Percentiles rank a stretch among this genome's conserved stretches.
These are phyloP conservation scores for Chloromyia formosa DNA, from an alignment of 2,888 invertebrate species.

Conservation along the genomic window DNA sequence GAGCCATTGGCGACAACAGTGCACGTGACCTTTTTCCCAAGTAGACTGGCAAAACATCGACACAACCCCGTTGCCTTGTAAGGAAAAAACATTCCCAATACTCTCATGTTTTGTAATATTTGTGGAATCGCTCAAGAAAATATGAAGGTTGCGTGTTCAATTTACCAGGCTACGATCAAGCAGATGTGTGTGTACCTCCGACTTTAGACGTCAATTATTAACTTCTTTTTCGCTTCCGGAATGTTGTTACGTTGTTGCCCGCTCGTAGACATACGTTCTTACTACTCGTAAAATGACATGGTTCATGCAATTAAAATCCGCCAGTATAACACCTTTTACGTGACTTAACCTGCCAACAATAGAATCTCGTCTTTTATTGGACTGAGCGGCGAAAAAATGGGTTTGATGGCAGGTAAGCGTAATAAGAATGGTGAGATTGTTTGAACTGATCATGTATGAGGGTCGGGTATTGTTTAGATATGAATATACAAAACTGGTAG, in stretches of 20 bases:
- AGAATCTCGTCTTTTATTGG: neutral
- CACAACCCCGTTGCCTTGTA: neutral
- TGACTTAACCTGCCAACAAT: conserved; percentile 18
- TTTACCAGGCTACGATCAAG: neutral
- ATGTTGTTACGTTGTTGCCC: neutral
- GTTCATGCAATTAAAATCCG: conserved; percentile 9
- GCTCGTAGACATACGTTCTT: neutral
- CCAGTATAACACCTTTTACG: conserved; percentile 27
- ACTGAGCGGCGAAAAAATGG: neutral
- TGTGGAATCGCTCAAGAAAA: neutral
- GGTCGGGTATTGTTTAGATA: neutral
- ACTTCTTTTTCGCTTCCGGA: conserved; percentile 16
- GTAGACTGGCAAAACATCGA: neutral
- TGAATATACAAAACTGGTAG: neutral
- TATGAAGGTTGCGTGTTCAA: conserved; percentile 24
- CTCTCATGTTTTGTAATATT: neutral
- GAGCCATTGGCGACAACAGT: neutral
- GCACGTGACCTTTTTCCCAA: neutral
- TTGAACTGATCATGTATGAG: neutral
- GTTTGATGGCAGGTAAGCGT: conserved; percentile 1
- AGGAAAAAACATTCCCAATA: neutral
- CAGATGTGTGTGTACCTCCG: neutral
- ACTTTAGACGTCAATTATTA: neutral
- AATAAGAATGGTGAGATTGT: neutral
- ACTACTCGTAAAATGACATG: neutral